Conservation (phyloP, 2,113 vertebrate species). For the Heterochromis multidens region DNA sequence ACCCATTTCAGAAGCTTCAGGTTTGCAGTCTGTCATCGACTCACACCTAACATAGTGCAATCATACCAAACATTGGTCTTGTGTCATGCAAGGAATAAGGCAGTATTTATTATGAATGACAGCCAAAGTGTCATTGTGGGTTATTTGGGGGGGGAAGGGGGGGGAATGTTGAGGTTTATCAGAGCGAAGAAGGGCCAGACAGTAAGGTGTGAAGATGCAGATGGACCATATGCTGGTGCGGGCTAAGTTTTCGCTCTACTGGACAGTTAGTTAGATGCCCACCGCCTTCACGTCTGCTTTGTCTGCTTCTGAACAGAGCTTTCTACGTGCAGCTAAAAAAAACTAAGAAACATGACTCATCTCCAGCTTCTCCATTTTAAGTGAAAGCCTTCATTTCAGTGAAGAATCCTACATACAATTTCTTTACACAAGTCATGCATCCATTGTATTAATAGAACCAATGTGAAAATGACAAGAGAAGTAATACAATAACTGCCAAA, state of each 20-base stretch:
- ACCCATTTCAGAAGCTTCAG: neutral
- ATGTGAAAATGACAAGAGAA: slow-evolving; percentile 6
- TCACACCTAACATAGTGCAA: neutral
- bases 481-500: neutral
- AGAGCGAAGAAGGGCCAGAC: slow-evolving; percentile 69
- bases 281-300: slow-evolving; percentile 73
- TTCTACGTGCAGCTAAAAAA: slow-evolving; percentile 3
- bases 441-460: neutral
- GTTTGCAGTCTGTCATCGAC: neutral
- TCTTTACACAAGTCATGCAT: neutral
- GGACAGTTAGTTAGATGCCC: slow-evolving; percentile 59
- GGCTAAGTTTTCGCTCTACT: slow-evolving; percentile 52
- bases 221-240: slow-evolving; percentile 73
- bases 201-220: slow-evolving; percentile 70
- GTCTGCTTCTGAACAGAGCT: slow-evolving; percentile 36
- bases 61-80: neutral
- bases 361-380: neutral
- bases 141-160: neutral
- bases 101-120: slow-evolving; percentile 1
- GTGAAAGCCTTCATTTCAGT: neutral
- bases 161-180: slow-evolving; percentile 63
- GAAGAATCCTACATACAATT: neutral
- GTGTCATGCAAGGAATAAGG: neutral
- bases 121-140: slow-evolving; percentile 46
- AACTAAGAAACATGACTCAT: neutral